phyloP scores from a whole-genome alignment of 2,888 invertebrate genomes.

The Drosophila histrio region DNA sequence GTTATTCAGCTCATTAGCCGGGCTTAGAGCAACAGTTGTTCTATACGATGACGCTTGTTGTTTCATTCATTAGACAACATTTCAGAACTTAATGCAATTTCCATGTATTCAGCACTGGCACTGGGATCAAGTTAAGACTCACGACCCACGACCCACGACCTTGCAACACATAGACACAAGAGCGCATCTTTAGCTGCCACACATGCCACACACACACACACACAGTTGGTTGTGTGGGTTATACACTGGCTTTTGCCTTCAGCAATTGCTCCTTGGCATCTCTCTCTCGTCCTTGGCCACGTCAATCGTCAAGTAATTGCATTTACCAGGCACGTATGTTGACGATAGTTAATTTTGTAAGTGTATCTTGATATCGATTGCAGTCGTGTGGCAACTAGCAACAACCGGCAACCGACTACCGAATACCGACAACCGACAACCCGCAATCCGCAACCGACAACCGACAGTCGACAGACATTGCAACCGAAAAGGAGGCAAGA shows the following conservation, averaged over 20 bases:
- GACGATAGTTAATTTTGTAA: constrained; percentile 80
- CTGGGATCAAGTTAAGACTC: constrained; percentile 25
- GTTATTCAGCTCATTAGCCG: constrained; percentile 44
- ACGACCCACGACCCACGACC: background rate
- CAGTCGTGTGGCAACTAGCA: constrained; percentile 50
- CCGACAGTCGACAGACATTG: background rate
- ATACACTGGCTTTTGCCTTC: constrained; percentile 6
- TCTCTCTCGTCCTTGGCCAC: constrained; percentile 31
- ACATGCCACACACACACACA: background rate
- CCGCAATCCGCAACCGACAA: constrained; percentile 2
- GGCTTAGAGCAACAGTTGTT: constrained; percentile 60
- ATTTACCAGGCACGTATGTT: constrained; percentile 78
- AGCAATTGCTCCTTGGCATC: constrained; percentile 11
- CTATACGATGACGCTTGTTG: constrained; percentile 39
- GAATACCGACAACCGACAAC: constrained; percentile 21
- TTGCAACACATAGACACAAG: background rate
- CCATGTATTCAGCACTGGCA: constrained; percentile 39
- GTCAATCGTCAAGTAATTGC: constrained; percentile 78
- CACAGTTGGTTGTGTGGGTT: background rate
- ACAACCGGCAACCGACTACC: constrained; percentile 8
- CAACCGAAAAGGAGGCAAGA: background rate
- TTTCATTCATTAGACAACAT: constrained; percentile 62
- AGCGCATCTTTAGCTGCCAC: constrained; percentile 27
- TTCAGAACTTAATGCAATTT: constrained; percentile 63
- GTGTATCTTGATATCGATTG: constrained; percentile 78